A percentile compares a stretch with the other conserved stretches of the same genome.
Evolutionary conservation across 2,888 invertebrate species (phyloP).

Genomic region (Acleris laterana): DNA sequence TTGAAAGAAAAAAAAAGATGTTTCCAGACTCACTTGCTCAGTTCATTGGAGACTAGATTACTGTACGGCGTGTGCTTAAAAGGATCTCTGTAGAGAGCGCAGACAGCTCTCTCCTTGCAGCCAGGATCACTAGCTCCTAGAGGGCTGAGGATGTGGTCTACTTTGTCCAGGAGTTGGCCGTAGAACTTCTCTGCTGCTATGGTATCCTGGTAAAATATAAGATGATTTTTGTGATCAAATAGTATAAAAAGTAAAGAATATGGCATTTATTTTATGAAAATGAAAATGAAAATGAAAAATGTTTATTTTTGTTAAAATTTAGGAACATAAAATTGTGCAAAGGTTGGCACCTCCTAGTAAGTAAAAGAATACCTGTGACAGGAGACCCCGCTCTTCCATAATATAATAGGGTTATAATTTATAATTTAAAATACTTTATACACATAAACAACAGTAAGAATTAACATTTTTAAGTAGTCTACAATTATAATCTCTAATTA

Average conservation of each 20-base stretch:
- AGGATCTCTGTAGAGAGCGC: constrained; percentile 93
- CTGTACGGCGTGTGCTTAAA: constrained; percentile 92
- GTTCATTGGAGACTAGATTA: constrained; percentile 93
- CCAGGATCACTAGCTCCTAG: constrained; percentile 88
- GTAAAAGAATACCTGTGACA: no score
- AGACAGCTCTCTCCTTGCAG: constrained; percentile 91
- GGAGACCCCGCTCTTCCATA: no score
- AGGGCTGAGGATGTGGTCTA: constrained; percentile 89
- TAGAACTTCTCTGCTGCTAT: constrained; percentile 86
- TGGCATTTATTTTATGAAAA: not conserved
- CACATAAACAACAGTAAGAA: no score
- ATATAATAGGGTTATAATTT: no score
- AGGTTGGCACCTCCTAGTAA: no score
- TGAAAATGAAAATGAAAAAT: no score
- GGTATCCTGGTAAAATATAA: constrained; percentile 60
- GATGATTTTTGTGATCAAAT: not conserved
- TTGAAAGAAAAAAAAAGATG: no score
- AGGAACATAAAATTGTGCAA: no score
- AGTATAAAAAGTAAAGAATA: not conserved
- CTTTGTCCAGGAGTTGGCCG: constrained; percentile 90
- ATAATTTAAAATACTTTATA: no score
- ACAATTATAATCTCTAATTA: no score
- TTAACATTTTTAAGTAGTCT: no score
- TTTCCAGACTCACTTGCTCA: constrained; percentile 90
- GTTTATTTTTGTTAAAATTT: no score